Percentiles rank a stretch among this genome's conserved stretches.
phyloP scores from a whole-genome alignment of 2,113 vertebrate species.

The Smithornis capensis region DNA sequence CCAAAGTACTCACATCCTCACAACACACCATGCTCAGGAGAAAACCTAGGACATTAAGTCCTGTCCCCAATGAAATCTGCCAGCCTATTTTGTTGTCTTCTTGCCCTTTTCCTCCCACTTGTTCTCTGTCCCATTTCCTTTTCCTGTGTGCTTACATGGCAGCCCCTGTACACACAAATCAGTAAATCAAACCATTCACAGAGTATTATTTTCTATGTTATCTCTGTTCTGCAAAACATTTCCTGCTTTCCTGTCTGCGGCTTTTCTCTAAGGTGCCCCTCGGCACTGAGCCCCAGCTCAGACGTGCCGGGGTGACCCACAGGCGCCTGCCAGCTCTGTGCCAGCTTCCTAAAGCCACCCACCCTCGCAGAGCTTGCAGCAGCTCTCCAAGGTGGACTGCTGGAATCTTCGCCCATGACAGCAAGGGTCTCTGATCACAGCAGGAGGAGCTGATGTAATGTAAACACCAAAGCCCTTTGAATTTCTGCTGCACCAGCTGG shows the following conservation, averaged over 20 bases:
- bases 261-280: neutral
- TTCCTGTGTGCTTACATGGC: constrained; percentile 12
- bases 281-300: accelerated
- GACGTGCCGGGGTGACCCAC: accelerated
- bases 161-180: neutral
- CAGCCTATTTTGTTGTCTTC: neutral
- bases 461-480: neutral
- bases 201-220: constrained; percentile 6
- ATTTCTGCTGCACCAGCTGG: neutral
- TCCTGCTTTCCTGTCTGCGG: constrained; percentile 29
- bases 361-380: neutral
- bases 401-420: neutral
- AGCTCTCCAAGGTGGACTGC: neutral
- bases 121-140: neutral
- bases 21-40: neutral
- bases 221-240: constrained; percentile 26
- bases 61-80: neutral
- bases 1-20: neutral
- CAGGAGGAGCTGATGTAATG: neutral
- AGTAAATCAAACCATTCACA: neutral
- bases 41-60: neutral
- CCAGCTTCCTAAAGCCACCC: neutral
- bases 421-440: accelerated
- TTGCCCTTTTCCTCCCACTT: neutral
- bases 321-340: accelerated